These are phyloP conservation scores for Halyomorpha halys DNA, from an alignment of 1,140 invertebrate genomes.

Conservation along the genomic window DNA sequence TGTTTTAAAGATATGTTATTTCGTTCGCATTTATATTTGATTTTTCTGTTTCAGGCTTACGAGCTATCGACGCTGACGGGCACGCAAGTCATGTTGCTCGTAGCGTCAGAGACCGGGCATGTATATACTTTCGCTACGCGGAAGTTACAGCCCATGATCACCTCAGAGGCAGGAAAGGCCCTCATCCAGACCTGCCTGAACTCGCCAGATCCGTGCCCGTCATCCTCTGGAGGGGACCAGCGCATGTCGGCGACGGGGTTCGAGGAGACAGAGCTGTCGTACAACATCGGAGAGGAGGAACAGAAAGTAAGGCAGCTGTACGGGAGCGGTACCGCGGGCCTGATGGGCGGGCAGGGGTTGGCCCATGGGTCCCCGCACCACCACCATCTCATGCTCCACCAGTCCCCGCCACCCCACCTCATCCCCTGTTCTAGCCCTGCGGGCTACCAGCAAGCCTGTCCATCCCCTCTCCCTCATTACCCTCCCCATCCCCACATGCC, in stretches of 20 bases:
- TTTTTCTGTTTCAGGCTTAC: slow-evolving; percentile 68
- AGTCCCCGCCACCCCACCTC: slow-evolving; percentile 47
- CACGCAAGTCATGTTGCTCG: slow-evolving; percentile 95
- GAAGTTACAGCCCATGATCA: slow-evolving; percentile 99
- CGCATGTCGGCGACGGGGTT: slow-evolving; percentile 97
- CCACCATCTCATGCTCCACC: slow-evolving; percentile 39
- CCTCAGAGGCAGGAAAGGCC: slow-evolving; percentile 94
- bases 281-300: slow-evolving; percentile 88
- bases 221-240: slow-evolving; percentile 60
- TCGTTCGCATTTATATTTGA: not conserved
- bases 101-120: slow-evolving; percentile 93
- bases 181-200: slow-evolving; percentile 98
- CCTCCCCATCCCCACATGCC: slow-evolving; percentile 48
- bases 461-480: slow-evolving; percentile 47
- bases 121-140: slow-evolving; percentile 99
- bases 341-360: slow-evolving; percentile 47
- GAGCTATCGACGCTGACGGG: slow-evolving; percentile 97
- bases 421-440: slow-evolving; percentile 46
- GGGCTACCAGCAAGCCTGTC: slow-evolving; percentile 46
- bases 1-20: no score
- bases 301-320: slow-evolving; percentile 93
- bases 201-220: slow-evolving; percentile 81
- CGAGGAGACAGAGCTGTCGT: slow-evolving; percentile 95
- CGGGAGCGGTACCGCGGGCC: slow-evolving; percentile 51
- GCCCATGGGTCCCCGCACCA: slow-evolving; percentile 36